A percentile compares a stretch with the other conserved stretches of the same genome.
These are phyloP conservation scores for Sesia apiformis DNA, from an alignment of 2,888 invertebrate genomes.

Conservation along the genomic window DNA sequence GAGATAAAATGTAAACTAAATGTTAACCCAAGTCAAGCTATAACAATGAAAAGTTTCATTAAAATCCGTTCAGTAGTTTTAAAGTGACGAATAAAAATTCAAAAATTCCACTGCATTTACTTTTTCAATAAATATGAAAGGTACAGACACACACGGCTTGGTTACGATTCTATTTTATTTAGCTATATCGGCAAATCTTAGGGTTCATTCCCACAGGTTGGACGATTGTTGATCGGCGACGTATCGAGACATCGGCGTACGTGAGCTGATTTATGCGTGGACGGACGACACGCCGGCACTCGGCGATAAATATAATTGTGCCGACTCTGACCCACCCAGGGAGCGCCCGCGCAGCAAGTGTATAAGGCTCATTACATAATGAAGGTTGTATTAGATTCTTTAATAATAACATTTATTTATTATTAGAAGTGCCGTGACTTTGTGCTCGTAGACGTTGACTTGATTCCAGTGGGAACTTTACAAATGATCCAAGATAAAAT, in stretches of 20 bases:
- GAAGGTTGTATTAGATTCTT: neutral
- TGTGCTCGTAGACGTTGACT: neutral
- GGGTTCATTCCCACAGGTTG: slow-evolving; percentile 24
- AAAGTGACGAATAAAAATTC: no score
- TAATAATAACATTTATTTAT: no score
- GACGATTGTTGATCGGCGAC: slow-evolving; percentile 20
- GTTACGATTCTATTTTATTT: neutral
- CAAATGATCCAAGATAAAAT: neutral
- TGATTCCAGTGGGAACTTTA: neutral
- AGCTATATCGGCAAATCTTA: slow-evolving; percentile 14
- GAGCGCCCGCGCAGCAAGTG: slow-evolving; percentile 37
- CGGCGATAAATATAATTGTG: slow-evolving; percentile 58
- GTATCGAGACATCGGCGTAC: slow-evolving; percentile 30
- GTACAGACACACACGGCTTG: no score
- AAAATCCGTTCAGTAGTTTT: no score
- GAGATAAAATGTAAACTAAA: no score
- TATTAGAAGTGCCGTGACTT: neutral
- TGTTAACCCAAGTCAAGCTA: no score
- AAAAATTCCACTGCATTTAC: no score
- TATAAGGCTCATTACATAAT: slow-evolving; percentile 30
- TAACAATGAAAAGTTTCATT: no score
- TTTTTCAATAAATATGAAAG: no score
- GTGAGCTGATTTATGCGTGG: slow-evolving; percentile 52
- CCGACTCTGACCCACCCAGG: slow-evolving; percentile 49
- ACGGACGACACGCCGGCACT: slow-evolving; percentile 37